A percentile compares a stretch with the other conserved stretches of the same genome.
Conservation (phyloP, 1,140 invertebrate genomes). For the Drosophila rhopaloa region DNA sequence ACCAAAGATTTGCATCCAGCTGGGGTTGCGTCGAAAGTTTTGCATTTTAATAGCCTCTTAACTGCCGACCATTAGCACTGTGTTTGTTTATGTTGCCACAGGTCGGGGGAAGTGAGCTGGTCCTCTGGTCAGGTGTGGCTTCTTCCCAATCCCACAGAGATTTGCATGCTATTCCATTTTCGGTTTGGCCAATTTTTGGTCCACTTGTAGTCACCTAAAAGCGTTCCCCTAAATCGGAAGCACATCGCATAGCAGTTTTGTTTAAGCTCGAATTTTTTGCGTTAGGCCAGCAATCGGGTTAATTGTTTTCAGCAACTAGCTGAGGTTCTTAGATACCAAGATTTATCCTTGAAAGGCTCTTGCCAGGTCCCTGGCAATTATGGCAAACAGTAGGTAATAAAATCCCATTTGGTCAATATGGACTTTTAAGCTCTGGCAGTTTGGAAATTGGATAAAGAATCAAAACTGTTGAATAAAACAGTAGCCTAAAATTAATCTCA, state of each 20-base stretch:
- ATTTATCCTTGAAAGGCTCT: not conserved
- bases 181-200: slow-evolving; percentile 40
- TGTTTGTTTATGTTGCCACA: slow-evolving; percentile 45
- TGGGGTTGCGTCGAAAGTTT: slow-evolving; percentile 46
- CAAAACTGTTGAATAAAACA: too few species aligned
- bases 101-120: not conserved
- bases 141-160: slow-evolving; percentile 4
- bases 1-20: slow-evolving; percentile 32
- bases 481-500: too few species aligned
- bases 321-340: slow-evolving; percentile 1
- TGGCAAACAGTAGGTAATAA: slow-evolving; percentile 11
- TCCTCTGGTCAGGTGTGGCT: slow-evolving; percentile 15
- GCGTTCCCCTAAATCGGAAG: slow-evolving; percentile 1
- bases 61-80: slow-evolving; percentile 36
- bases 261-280: not conserved
- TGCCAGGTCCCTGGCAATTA: not conserved
- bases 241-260: not conserved
- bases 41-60: slow-evolving; percentile 74
- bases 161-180: slow-evolving; percentile 44
- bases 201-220: slow-evolving; percentile 27
- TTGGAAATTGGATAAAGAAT: not conserved
- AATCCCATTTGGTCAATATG: not conserved
- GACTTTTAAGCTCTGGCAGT: not conserved
- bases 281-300: slow-evolving; percentile 1
- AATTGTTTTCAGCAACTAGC: slow-evolving; percentile 29